Conservation (phyloP, 1,140 invertebrate genomes). For the Drosophila paulistorum region DNA sequence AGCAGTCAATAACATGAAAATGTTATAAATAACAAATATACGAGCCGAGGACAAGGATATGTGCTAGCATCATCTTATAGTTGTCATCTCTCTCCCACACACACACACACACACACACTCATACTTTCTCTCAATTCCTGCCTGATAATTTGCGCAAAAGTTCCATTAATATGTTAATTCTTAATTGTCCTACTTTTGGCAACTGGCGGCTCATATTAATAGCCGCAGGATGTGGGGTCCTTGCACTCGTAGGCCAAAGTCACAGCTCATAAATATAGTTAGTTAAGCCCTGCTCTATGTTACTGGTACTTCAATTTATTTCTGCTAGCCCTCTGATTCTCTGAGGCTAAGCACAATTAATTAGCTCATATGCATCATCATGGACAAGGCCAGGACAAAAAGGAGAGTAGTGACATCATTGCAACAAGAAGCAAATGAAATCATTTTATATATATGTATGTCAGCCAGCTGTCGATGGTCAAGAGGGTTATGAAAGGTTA, state of each 20-base stretch:
- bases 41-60: conserved; percentile 32
- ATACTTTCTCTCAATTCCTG: background rate
- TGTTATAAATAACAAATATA: conserved; percentile 81
- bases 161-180: conserved; percentile 82
- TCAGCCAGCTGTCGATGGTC: conserved; percentile 14
- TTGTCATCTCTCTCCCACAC: conserved; percentile 23
- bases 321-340: background rate
- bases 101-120: background rate
- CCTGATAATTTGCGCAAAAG: conserved; percentile 77
- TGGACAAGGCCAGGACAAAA: too few relatives aligned
- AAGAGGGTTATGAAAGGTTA: conserved; percentile 22
- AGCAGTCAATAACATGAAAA: conserved; percentile 76
- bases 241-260: conserved; percentile 48
- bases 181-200: conserved; percentile 72
- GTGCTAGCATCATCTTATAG: background rate
- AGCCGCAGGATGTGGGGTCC: conserved; percentile 40
- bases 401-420: conserved; percentile 59
- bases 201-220: conserved; percentile 58
- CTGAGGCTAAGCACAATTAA: conserved; percentile 51
- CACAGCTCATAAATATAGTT: conserved; percentile 69
- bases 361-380: conserved; percentile 45
- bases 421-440: background rate
- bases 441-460: background rate
- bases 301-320: conserved; percentile 64
- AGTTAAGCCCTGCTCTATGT: conserved; percentile 63